A percentile compares a stretch with the other conserved stretches of the same genome.
Conservation (phyloP, 1,140 invertebrate genomes). For the Cydia splendana region DNA sequence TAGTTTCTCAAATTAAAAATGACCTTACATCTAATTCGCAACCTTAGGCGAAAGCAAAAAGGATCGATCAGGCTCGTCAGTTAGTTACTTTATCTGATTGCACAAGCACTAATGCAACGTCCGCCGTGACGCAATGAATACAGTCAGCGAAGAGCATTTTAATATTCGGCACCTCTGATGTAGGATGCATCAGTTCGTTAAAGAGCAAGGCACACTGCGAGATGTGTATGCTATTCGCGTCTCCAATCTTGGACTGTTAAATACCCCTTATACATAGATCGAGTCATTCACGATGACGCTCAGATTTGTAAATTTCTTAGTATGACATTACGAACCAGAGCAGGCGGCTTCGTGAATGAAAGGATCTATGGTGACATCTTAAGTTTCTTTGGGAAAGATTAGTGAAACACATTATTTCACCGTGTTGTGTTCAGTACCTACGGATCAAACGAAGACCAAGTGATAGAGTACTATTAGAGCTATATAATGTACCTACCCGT, state of each 20-base stretch:
- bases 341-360: no score
- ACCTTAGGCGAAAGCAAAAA: constrained; percentile 12
- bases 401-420: no score
- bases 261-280: background rate
- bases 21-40: background rate
- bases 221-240: background rate
- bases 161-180: constrained; percentile 10
- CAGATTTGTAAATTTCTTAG: no score
- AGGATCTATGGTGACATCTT: no score
- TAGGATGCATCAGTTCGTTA: background rate
- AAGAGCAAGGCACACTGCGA: background rate
- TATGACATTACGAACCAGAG: no score
- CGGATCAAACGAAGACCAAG: no score
- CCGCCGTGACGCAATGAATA: constrained; percentile 9
- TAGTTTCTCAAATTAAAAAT: background rate
- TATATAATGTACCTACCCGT: no score
- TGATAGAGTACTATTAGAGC: no score
- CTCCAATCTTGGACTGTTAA: background rate
- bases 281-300: no score
- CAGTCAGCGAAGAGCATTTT: constrained; percentile 9
- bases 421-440: no score
- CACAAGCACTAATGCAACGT: background rate
- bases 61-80: constrained; percentile 4
- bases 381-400: no score
- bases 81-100: constrained; percentile 6